phyloP scores from a whole-genome alignment of 1,140 invertebrate genomes.

The Aphis gossypii region DNA sequence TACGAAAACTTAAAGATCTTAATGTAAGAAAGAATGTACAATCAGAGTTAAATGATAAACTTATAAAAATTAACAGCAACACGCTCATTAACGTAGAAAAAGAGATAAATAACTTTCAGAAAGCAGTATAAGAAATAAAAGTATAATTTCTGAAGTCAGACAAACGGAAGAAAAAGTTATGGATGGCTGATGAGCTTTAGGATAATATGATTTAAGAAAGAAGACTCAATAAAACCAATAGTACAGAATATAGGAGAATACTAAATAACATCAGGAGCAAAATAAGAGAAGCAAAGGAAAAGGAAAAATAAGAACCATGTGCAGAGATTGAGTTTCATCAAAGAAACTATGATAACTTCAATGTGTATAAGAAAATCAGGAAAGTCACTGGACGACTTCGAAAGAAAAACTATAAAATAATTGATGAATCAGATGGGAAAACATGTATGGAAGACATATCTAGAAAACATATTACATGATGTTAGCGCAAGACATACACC shows the following conservation, averaged over 20 bases:
- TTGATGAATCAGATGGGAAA: conserved; percentile 37
- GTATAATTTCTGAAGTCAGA: no score
- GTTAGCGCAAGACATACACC: conserved; percentile 59
- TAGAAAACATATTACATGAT: conserved; percentile 50
- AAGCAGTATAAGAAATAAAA: no score
- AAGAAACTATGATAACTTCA: background rate
- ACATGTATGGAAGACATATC: conserved; percentile 57
- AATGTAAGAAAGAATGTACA: conserved; percentile 10
- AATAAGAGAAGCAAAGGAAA: no score
- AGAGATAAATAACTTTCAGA: no score
- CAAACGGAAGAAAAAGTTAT: background rate
- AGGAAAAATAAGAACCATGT: no score
- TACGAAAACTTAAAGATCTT: conserved; percentile 38
- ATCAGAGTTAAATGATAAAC: background rate
- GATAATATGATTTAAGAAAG: no score
- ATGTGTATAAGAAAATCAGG: conserved; percentile 46
- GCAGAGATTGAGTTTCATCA: no score
- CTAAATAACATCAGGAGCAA: no score
- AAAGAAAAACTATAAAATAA: conserved; percentile 39
- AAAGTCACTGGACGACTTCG: conserved; percentile 44
- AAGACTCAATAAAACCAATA: no score
- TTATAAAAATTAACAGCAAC: conserved; percentile 14
- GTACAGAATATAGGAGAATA: no score
- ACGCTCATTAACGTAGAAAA: conserved; percentile 4
- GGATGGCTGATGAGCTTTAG: no score